Evolutionary conservation across 2,888 invertebrate species (phyloP), one percentile per base, ranked within the genome.

Genomic region (Steromphala cineraria): DNA sequence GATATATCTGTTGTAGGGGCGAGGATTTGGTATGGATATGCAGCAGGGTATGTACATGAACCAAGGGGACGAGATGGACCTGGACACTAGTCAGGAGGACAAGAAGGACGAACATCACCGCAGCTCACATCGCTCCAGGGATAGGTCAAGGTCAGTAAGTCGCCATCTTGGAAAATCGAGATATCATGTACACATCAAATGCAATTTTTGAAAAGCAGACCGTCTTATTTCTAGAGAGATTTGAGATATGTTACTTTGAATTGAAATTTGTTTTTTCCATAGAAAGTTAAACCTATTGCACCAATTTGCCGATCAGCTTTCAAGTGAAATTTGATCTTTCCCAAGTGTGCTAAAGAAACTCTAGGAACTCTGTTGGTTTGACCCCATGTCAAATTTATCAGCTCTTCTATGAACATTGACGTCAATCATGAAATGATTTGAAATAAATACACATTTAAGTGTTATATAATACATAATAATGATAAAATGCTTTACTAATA

Each of bases 121-220:
- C 40, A 36, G 36, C 10, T 17, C 83, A 36, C 67, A 80, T n/a
- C 80, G 83, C 17, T 71, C 84, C 19, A 83, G 84, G n/a, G 81
- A 82, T 40, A 82, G 82, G 13, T 83, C 83, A 2, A 77, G 84
- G 28, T 81, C 24, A 52, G n/a, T n/a, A n/a, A n/a, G 81, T 56
- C 21, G 21, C n/a, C 10, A 75, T 56, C 62, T 56, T 24, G 7
- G 28, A 8, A 8, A 21, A 46, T 5, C 1, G 4, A 13, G 4
- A 10, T 36, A 36, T 5, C 46, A 46, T 46, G 13, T 46, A 1
- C 13, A 46, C 1, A 10, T 13, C 10, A 46, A 10, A 10, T 5
- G 1, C 46, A 5, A 46, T 10, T 46, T 5, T 36, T 46, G 10
- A 10, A 13, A 46, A 46, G 7, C 10, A 46, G 13, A 1, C 7